These are phyloP conservation scores for Trichomycterus rosablanca DNA, from an alignment of 2,113 vertebrate species.

Conservation along the genomic window DNA sequence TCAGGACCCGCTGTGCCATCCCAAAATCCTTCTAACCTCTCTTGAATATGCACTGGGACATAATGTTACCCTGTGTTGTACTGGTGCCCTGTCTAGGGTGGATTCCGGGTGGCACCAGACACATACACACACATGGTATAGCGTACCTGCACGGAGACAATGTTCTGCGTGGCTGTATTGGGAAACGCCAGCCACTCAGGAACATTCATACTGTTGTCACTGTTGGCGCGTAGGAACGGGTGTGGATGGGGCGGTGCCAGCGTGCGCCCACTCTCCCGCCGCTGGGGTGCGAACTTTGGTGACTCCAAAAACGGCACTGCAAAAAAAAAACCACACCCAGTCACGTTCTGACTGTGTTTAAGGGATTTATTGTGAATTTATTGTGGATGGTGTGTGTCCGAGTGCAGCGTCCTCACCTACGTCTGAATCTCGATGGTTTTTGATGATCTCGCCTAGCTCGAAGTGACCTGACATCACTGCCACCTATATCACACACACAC, in stretches of 20 bases:
- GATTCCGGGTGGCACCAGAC: too few species aligned
- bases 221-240: constrained; percentile 83
- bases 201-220: constrained; percentile 85
- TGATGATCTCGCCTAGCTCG: constrained; percentile 86
- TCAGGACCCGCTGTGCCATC: too few species aligned
- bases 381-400: not conserved
- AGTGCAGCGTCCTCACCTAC: constrained; percentile 73
- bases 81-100: too few species aligned
- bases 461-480: constrained; percentile 90
- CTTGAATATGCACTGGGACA: too few species aligned
- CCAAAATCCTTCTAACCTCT: too few species aligned
- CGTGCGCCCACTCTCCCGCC: constrained; percentile 69
- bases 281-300: constrained; percentile 80
- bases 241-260: constrained; percentile 75
- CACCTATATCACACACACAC: constrained; percentile 64
- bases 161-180: constrained; percentile 64
- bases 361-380: too few species aligned
- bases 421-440: constrained; percentile 82
- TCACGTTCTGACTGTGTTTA: constrained; percentile 17
- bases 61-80: too few species aligned
- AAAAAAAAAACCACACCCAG: constrained; percentile 8
- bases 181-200: constrained; percentile 85
- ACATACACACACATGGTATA: not conserved
- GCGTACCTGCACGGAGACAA: constrained; percentile 72
- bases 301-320: constrained; percentile 87